phyloP scores from a whole-genome alignment of 2,113 vertebrate species.

The Platysternon megacephalum region DNA sequence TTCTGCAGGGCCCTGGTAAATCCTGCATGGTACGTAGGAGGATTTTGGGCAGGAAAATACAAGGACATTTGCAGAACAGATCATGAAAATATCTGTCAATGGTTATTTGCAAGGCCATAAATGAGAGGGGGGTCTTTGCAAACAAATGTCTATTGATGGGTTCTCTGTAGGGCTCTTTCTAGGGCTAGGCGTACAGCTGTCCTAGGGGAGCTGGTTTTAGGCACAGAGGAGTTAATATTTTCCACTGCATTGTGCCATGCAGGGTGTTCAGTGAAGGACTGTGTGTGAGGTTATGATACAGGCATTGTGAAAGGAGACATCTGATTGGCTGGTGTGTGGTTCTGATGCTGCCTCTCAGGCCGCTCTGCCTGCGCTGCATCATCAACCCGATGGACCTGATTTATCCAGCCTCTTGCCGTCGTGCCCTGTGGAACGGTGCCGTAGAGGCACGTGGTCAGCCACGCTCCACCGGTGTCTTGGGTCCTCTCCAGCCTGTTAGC shows the following conservation, averaged over 20 bases:
- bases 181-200: not conserved
- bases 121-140: not conserved
- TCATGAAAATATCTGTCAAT: accelerated
- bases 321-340: not conserved
- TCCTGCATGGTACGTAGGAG: constrained; percentile 37
- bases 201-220: not conserved
- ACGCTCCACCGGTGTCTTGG: not conserved
- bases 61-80: accelerated
- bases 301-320: not conserved
- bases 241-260: not conserved
- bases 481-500: not conserved
- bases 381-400: not conserved
- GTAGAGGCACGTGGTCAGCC: too few relatives aligned
- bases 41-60: accelerated
- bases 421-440: not conserved
- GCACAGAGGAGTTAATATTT: not conserved
- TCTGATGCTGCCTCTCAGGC: too few relatives aligned
- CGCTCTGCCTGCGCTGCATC: not conserved
- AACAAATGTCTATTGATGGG: accelerated
- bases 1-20: not conserved
- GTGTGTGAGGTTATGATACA: not conserved
- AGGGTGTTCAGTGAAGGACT: not conserved
- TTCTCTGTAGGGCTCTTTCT: not conserved
- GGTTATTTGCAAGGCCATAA: accelerated
- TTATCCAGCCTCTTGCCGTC: not conserved